Percentiles rank a stretch among this genome's conserved stretches.
Evolutionary conservation across 2,113 vertebrate species (phyloP).

Genomic region (Pimephales promelas): DNA sequence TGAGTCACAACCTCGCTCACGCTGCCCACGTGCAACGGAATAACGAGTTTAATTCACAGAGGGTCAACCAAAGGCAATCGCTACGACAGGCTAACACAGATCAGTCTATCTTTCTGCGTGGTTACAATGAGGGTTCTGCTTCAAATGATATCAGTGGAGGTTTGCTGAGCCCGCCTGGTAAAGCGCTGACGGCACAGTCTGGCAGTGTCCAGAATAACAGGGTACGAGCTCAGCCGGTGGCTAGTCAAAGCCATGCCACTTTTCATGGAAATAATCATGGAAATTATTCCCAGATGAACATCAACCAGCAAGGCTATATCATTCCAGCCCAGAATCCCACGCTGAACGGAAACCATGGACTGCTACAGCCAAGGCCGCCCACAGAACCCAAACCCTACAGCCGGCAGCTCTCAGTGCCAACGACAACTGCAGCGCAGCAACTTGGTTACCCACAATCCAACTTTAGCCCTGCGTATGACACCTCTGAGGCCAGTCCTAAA

Average conservation of each 20-base stretch:
- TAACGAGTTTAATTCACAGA: conserved; percentile 64
- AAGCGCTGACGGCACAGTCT: conserved; percentile 66
- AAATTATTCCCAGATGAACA: conserved; percentile 66
- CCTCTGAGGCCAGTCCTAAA: conserved; percentile 69
- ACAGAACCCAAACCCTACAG: conserved; percentile 67
- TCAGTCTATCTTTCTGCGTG: conserved; percentile 61
- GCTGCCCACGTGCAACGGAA: conserved; percentile 66
- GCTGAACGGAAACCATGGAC: conserved; percentile 59
- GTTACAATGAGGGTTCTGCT: conserved; percentile 68
- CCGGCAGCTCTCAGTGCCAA: conserved; percentile 70
- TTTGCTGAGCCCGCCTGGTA: conserved; percentile 59
- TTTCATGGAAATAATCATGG: conserved; percentile 58
- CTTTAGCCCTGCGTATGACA: conserved; percentile 66
- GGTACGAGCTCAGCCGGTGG: conserved; percentile 63
- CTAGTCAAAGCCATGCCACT: conserved; percentile 55
- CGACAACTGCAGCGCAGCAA: conserved; percentile 68
- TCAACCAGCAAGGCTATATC: conserved; percentile 73
- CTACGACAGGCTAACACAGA: conserved; percentile 68
- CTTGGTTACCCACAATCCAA: conserved; percentile 72
- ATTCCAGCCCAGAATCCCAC: conserved; percentile 70
- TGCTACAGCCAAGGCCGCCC: conserved; percentile 81
- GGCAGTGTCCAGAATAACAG: conserved; percentile 73
- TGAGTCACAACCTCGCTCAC: conserved; percentile 67
- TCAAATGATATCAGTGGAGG: conserved; percentile 47
- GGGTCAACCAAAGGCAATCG: conserved; percentile 73